Evolutionary conservation across 2,888 invertebrate species (phyloP).

Genomic region (Rhyacophila evoluta): DNA sequence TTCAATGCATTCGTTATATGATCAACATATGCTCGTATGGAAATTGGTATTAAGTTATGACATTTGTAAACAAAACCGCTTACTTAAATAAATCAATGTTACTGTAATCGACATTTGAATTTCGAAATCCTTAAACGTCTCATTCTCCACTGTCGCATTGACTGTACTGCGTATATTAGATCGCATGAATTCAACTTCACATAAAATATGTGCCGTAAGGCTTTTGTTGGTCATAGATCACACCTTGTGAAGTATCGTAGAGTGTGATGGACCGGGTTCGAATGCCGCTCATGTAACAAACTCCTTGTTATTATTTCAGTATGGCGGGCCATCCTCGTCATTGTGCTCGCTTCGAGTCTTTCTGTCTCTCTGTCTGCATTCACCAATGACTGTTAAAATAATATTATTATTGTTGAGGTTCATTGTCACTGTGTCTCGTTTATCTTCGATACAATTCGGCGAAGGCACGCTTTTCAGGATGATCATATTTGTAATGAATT

Average conservation of each 20-base stretch:
- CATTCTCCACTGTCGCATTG: too few relatives aligned
- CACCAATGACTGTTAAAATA: not conserved
- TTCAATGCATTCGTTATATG: too few relatives aligned
- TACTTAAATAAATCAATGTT: too few relatives aligned
- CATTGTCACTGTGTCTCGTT: not conserved
- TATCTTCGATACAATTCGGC: not conserved
- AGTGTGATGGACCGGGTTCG: not conserved
- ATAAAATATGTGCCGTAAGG: too few relatives aligned
- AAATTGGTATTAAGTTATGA: too few relatives aligned
- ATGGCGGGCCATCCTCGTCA: slow-evolving; percentile 3
- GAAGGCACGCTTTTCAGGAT: not conserved
- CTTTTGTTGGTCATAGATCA: not conserved
- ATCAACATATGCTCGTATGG: too few relatives aligned
- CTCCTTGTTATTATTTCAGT: slow-evolving; percentile 15
- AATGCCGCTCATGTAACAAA: slow-evolving; percentile 10
- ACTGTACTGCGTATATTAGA: too few relatives aligned
- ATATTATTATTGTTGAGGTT: not conserved
- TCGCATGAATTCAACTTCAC: too few relatives aligned
- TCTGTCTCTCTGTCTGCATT: not conserved
- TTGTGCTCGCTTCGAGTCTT: not conserved
- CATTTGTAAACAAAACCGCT: too few relatives aligned
- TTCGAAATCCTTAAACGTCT: too few relatives aligned
- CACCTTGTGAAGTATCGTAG: not conserved
- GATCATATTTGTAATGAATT: too few relatives aligned
- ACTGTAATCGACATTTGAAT: too few relatives aligned